Percentiles rank a stretch among this genome's conserved stretches.
Conservation (phyloP, 1,140 invertebrate species). For the Drosophila cardini region DNA sequence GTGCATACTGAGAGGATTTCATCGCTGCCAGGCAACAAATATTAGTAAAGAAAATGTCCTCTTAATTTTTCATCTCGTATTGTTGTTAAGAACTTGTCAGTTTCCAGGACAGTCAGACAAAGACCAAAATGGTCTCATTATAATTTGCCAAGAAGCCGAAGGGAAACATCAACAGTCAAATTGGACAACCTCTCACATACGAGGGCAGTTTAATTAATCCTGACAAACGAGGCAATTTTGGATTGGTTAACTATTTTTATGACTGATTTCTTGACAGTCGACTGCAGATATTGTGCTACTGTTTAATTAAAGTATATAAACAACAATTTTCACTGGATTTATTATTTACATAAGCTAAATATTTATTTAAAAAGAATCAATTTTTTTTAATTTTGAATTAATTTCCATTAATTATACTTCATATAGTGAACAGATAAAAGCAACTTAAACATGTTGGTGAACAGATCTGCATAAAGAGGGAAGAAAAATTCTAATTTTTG, state of each 20-base stretch:
- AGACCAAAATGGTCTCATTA: constrained; percentile 51
- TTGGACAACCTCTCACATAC: constrained; percentile 36
- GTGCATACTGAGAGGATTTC: constrained; percentile 53
- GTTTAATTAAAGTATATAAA: no score
- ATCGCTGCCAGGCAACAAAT: constrained; percentile 66
- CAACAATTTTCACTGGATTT: no score
- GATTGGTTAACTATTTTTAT: background rate
- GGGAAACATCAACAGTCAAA: constrained; percentile 50
- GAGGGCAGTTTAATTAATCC: constrained; percentile 8
- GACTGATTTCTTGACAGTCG: no score
- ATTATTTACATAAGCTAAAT: no score
- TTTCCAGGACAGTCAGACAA: background rate
- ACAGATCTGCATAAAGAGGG: no score
- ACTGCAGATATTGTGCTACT: no score
- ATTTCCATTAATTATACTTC: no score
- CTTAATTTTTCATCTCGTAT: constrained; percentile 7
- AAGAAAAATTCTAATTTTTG: no score
- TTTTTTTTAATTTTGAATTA: no score
- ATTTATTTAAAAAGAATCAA: no score
- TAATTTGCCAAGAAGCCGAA: constrained; percentile 59
- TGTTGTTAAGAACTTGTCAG: constrained; percentile 41
- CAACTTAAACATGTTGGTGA: no score
- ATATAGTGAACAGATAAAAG: no score
- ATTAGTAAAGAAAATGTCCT: background rate
- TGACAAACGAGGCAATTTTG: background rate